Conservation (phyloP, 1,140 invertebrate species). For the Subanguina moxae region DNA sequence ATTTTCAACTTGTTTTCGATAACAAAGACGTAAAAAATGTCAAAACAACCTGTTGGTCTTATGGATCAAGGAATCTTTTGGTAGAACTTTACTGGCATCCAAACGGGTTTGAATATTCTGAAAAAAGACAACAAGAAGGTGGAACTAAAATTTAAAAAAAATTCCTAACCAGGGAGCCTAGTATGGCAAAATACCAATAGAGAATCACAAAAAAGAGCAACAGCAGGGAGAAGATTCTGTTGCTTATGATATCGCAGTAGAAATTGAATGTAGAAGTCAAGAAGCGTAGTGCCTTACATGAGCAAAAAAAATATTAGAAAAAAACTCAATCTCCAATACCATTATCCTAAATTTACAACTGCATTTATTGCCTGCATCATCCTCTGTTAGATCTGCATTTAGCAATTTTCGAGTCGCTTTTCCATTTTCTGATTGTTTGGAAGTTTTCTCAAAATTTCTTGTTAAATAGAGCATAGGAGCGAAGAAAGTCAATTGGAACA, state of each 20-base stretch:
- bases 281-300: not conserved
- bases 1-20: too few species aligned
- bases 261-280: conserved; percentile 8
- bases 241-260: conserved; percentile 26
- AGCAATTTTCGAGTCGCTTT: not conserved
- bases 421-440: not conserved
- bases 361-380: too few species aligned
- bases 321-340: too few species aligned
- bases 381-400: not conserved
- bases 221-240: conserved; percentile 12
- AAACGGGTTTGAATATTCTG: conserved; percentile 20
- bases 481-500: conserved; percentile 35
- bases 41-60: conserved; percentile 45
- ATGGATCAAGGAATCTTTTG: conserved; percentile 45
- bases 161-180: conserved; percentile 29
- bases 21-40: too few species aligned
- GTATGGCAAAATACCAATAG: conserved; percentile 53
- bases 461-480: not conserved
- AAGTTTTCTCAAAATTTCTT: not conserved
- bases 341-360: too few species aligned
- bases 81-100: conserved; percentile 52
- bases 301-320: too few species aligned
- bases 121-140: too few species aligned
- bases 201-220: conserved; percentile 24
- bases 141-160: too few species aligned